Conservation (phyloP, 2,113 vertebrate genomes). For the Petrocephalus microphthalmus region DNA sequence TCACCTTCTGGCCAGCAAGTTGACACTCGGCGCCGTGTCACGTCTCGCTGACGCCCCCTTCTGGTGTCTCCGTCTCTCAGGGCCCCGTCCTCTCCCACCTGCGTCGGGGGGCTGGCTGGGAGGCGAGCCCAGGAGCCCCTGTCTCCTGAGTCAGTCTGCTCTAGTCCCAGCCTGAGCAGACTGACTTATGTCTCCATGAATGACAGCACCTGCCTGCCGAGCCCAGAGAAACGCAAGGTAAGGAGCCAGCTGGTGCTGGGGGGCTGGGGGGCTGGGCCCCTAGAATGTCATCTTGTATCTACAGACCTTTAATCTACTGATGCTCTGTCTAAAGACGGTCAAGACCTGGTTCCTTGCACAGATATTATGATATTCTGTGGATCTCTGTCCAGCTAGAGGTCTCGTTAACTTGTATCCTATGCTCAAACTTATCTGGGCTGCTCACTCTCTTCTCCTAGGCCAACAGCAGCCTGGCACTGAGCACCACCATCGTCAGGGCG, state of each 20-base stretch:
- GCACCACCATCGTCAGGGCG: constrained; percentile 80
- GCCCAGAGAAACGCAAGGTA: constrained; percentile 60
- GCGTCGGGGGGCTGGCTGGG: constrained; percentile 34
- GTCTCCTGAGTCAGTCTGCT: constrained; percentile 56
- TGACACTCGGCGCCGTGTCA: neutral
- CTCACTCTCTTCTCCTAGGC: constrained; percentile 51
- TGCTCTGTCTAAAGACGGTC: neutral
- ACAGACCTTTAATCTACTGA: neutral
- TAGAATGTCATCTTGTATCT: neutral
- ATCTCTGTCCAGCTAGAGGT: neutral
- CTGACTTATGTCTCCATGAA: constrained; percentile 79
- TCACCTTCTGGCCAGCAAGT: too few relatives aligned
- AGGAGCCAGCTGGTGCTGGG: constrained; percentile 15
- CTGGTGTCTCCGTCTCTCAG: constrained; percentile 29
- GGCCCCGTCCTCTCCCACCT: constrained; percentile 35
- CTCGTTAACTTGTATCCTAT: neutral
- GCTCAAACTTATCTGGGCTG: neutral
- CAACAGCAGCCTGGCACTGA: constrained; percentile 66
- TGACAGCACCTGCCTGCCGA: constrained; percentile 52
- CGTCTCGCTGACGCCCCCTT: neutral
- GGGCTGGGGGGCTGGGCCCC: neutral
- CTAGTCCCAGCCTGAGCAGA: constrained; percentile 69
- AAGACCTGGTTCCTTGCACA: neutral
- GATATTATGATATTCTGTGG: neutral
- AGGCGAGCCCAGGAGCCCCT: constrained; percentile 43